Conservation (phyloP, 1,140 invertebrate species). For the Formica exsecta region DNA sequence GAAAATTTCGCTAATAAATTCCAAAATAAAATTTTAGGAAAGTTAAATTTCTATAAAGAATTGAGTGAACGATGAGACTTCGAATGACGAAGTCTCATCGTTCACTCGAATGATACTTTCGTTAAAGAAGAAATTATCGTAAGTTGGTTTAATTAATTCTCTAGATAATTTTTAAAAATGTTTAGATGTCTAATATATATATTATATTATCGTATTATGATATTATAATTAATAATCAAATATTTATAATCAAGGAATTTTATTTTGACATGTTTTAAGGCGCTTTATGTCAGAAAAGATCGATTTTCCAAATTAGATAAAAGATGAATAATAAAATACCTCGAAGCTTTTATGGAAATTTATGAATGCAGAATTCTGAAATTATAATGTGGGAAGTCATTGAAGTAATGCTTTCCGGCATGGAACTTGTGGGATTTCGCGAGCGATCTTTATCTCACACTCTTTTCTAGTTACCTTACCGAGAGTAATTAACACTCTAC, state of each 20-base stretch:
- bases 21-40: neutral
- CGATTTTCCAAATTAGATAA: neutral
- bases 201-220: too few relatives aligned
- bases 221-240: too few relatives aligned
- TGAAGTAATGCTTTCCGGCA: slow-evolving; percentile 66
- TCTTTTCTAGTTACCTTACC: slow-evolving; percentile 26
- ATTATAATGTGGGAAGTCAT: slow-evolving; percentile 70
- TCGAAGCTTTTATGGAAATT: neutral
- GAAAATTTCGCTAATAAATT: neutral
- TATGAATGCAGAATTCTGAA: slow-evolving; percentile 54
- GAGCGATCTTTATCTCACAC: slow-evolving; percentile 65
- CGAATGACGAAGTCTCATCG: too few relatives aligned
- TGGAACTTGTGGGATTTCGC: slow-evolving; percentile 62
- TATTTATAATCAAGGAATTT: too few relatives aligned
- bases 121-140: too few relatives aligned
- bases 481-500: slow-evolving; percentile 34
- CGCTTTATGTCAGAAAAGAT: neutral
- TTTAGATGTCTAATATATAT: too few relatives aligned
- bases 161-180: too few relatives aligned
- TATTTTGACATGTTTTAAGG: too few relatives aligned
- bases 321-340: slow-evolving; percentile 14
- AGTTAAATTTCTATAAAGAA: neutral
- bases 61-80: neutral
- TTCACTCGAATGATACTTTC: neutral
- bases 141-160: too few relatives aligned